Conservation (phyloP, 2,888 invertebrate species). For the Schizaphis graminum region DNA sequence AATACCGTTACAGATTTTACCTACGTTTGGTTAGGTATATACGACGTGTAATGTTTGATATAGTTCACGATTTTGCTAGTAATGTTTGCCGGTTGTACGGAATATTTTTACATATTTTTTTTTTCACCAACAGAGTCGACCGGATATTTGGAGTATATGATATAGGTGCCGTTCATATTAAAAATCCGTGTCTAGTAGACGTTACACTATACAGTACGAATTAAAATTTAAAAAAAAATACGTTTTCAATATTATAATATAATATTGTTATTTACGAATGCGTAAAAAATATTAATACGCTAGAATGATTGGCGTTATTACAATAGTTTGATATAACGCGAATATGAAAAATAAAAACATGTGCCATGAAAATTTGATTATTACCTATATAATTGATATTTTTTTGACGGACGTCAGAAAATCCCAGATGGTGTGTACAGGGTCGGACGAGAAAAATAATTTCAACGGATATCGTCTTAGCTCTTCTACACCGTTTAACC, state of each 20-base stretch:
- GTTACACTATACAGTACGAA: neutral
- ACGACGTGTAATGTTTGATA: conserved; percentile 7
- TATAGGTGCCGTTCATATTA: conserved; percentile 2
- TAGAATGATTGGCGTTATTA: conserved; percentile 12
- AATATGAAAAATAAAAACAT: neutral
- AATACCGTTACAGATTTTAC: conserved; percentile 13
- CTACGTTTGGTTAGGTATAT: neutral
- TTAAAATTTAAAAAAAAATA: neutral
- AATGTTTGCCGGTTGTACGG: neutral
- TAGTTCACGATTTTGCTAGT: conserved; percentile 12
- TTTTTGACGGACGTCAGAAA: neutral
- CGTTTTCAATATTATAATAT: neutral
- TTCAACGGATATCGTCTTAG: neutral
- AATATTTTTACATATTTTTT: neutral
- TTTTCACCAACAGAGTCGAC: neutral
- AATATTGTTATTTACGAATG: neutral
- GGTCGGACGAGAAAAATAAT: neutral
- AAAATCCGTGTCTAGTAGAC: neutral
- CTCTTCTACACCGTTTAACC: neutral
- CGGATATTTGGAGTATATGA: neutral
- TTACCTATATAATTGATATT: neutral
- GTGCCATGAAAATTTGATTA: neutral
- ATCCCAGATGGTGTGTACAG: neutral
- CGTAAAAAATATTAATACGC: neutral
- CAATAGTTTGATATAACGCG: neutral